These are phyloP conservation scores for Terrapene triunguis DNA, from an alignment of 2,113 vertebrate genomes.

Conservation along the genomic window DNA sequence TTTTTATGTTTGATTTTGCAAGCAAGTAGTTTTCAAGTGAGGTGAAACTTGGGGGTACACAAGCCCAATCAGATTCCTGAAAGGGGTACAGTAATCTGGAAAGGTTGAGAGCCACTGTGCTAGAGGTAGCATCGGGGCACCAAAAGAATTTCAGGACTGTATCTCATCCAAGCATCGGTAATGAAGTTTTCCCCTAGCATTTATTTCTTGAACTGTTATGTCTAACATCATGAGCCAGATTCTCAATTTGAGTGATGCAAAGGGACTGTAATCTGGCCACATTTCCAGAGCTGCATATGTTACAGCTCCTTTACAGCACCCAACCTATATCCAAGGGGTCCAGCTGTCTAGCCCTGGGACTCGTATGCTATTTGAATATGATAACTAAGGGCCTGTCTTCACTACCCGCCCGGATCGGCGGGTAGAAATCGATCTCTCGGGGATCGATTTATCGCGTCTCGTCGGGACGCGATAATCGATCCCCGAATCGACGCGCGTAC, in stretches of 20 bases:
- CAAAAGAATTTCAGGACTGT: not conserved
- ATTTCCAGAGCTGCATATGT: not conserved
- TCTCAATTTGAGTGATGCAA: not conserved
- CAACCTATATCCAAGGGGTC: not conserved
- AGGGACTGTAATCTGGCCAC: not conserved
- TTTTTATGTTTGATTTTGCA: too few relatives aligned
- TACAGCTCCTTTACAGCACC: not conserved
- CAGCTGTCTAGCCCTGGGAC: not conserved
- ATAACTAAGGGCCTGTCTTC: too few relatives aligned
- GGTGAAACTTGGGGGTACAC: too few relatives aligned
- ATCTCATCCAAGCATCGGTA: rapidly evolving
- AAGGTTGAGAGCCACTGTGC: too few relatives aligned
- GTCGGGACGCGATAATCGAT: too few relatives aligned
- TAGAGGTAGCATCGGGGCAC: not conserved
- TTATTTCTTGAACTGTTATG: not conserved
- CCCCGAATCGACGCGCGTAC: too few relatives aligned
- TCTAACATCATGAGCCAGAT: not conserved
- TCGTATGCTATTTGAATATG: not conserved
- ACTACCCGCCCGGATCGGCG: too few relatives aligned
- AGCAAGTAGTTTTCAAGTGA: too few relatives aligned
- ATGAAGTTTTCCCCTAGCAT: not conserved
- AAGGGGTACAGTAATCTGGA: too few relatives aligned
- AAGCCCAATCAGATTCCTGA: too few relatives aligned
- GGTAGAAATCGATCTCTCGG: too few relatives aligned
- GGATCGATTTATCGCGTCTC: too few relatives aligned